Evolutionary conservation across 92 coral and sea anemone genomes (phyloP).

Genomic region (Actinostola sp.): DNA sequence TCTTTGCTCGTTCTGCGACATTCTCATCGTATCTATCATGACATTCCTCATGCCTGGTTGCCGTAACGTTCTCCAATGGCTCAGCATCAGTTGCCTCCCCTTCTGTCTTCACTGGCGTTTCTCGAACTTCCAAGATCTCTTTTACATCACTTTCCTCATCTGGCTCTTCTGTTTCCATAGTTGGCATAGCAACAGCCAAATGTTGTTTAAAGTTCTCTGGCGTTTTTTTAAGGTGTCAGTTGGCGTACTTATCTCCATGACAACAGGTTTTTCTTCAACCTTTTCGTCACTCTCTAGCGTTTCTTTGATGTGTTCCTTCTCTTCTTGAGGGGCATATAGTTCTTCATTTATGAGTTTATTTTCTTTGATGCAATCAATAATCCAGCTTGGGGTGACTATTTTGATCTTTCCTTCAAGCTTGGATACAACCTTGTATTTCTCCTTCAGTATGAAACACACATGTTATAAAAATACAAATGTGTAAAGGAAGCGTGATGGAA

Average conservation of each 20-base stretch:
- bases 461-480: too few species aligned
- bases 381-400: conserved; percentile 92
- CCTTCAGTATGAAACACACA: conserved; percentile 43
- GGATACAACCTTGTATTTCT: conserved; percentile 78
- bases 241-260: conserved; percentile 11
- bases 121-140: conserved; percentile 11
- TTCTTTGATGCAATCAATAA: conserved; percentile 70
- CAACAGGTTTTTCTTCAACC: conserved; percentile 18
- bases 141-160: not conserved
- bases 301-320: not conserved
- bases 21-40: not conserved
- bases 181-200: not conserved
- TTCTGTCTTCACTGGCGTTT: conserved; percentile 33
- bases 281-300: conserved; percentile 21
- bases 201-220: not conserved
- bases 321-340: conserved; percentile 64
- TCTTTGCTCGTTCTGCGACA: not conserved
- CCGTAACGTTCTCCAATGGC: not conserved
- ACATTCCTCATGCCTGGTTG: conserved; percentile 13
- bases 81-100: conserved; percentile 19
- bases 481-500: too few species aligned
- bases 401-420: conserved; percentile 64
- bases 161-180: not conserved
- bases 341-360: conserved; percentile 64
- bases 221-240: not conserved